phyloP scores from a whole-genome alignment of 1,140 invertebrate species.

The Eufriesea mexicana region DNA sequence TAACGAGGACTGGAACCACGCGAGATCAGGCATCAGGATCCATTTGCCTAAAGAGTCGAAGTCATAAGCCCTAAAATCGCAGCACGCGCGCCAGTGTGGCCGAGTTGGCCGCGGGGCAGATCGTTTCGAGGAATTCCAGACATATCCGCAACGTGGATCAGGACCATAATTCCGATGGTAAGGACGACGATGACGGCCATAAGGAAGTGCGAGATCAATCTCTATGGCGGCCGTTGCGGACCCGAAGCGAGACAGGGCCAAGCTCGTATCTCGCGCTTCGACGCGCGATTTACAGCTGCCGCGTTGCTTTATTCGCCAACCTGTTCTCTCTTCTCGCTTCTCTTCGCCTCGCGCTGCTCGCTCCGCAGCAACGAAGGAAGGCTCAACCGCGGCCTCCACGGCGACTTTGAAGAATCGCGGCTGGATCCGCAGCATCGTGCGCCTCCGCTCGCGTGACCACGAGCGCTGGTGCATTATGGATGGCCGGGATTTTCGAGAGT shows the following conservation, averaged over 20 bases:
- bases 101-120: background rate
- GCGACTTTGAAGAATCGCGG: constrained; percentile 43
- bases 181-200: constrained; percentile 32
- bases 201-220: constrained; percentile 49
- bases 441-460: background rate
- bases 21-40: no score
- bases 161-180: constrained; percentile 28
- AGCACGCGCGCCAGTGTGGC: background rate
- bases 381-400: constrained; percentile 22
- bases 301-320: constrained; percentile 51
- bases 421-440: background rate
- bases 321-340: constrained; percentile 32
- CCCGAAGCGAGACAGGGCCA: constrained; percentile 20
- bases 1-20: no score
- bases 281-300: constrained; percentile 50
- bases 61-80: background rate
- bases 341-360: background rate
- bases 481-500: constrained; percentile 3
- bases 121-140: constrained; percentile 17
- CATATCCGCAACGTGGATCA: background rate
- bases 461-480: constrained; percentile 20
- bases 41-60: background rate
- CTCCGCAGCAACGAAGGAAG: constrained; percentile 22
- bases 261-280: constrained; percentile 52
- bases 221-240: constrained; percentile 13